phyloP scores from a whole-genome alignment of 2,113 vertebrate genomes.

The Cisticola juncidis region DNA sequence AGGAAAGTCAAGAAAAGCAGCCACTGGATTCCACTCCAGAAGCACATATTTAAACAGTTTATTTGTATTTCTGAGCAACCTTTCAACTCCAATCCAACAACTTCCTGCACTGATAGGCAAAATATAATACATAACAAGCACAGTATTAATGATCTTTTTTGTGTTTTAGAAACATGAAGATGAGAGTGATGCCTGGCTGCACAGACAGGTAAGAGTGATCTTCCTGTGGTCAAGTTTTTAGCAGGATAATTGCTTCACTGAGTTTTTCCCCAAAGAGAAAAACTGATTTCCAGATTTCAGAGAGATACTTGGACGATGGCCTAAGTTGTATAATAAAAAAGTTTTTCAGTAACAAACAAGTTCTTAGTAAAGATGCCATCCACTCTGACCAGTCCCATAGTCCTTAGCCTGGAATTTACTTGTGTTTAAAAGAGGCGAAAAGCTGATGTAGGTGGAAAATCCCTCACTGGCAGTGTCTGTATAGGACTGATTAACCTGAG shows the following conservation, averaged over 20 bases:
- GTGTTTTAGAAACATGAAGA: constrained; percentile 93
- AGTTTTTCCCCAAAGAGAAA: not conserved
- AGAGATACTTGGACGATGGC: not conserved
- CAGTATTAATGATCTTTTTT: not conserved
- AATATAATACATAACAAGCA: not conserved
- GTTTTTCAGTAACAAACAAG: not conserved
- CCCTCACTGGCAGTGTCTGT: not conserved
- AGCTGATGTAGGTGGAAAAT: not conserved
- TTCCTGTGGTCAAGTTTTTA: not conserved
- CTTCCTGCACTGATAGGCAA: not conserved
- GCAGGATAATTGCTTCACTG: not conserved
- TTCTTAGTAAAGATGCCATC: not conserved
- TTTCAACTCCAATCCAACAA: not conserved
- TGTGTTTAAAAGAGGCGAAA: not conserved
- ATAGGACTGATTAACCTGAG: not conserved
- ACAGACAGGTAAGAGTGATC: constrained; percentile 86
- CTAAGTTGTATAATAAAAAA: not conserved
- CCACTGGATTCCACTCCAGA: not conserved
- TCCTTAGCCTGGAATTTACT: not conserved
- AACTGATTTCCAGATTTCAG: not conserved
- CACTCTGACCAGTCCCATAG: not conserved
- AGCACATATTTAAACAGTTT: not conserved
- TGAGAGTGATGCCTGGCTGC: constrained; percentile 91
- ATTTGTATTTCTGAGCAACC: not conserved
- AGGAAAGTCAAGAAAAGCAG: not conserved